Evolutionary conservation across 2,797 vertebrate species (phyloP), one percentile per base, ranked within the genome.

Genomic region (Microchirus variegatus): DNA sequence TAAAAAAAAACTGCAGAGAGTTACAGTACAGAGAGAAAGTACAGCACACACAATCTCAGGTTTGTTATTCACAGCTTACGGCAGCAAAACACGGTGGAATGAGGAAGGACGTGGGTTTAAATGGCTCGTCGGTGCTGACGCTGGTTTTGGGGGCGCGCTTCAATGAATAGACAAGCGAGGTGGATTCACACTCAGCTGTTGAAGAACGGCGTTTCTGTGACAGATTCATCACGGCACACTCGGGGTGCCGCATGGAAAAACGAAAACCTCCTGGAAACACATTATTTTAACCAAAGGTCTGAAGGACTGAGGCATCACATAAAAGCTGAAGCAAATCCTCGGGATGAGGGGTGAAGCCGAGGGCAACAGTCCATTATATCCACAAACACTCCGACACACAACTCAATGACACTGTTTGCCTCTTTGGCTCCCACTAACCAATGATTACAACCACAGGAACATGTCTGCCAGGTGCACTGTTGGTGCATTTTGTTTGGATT

Each of bases 11-110:
- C 59, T 66, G 57, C 66, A 78, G 58, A 8, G 26, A 59, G 65
- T 12, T 41, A 41, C 10, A 45, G 16, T 9, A 16, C 44, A 17
- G 10, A 10, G 44, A 17, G 9, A 53, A 73, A 59, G 66, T 52
- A 36, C 48, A 45, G 59, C 42, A 0, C 16, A 22, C 63, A 38
- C 78, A 56, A 65, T 53, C 72, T 63, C 47, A 44, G 52, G 51
- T 61, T 66, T 73, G 70, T 77, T 81, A 70, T 81, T 86, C 61
- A 55, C 55, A 76, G 51, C 71, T 53, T 40, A 63, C 50, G 59
- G 77, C 63, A 53, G 19, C 26, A 63, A 22, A 52, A 71, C 61
- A 71, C 63, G 60, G 58, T 58, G 14, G 69, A 66, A 72, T 60
- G 59, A 78, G 52, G 51, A 59, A 45, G 26, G 59, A 61, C 69